phyloP scores from a whole-genome alignment of 2,113 vertebrate species.

The Varanus salvator region DNA sequence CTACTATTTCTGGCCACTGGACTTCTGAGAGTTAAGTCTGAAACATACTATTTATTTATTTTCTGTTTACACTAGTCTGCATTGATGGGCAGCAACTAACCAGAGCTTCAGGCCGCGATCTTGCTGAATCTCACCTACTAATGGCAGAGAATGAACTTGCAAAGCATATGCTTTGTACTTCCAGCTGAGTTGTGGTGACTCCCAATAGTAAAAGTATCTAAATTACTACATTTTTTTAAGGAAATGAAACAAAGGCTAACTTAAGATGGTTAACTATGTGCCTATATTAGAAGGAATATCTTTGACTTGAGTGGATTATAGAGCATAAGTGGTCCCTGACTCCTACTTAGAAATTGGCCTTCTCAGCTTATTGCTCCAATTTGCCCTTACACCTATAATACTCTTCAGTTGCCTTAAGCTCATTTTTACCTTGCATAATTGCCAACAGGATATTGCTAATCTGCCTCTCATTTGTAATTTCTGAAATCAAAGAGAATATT shows the following conservation, averaged over 20 bases:
- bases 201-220: background rate
- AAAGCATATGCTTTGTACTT: too few species aligned
- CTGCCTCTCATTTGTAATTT: background rate
- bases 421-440: background rate
- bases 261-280: background rate
- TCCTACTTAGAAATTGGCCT: background rate
- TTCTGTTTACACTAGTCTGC: too few species aligned
- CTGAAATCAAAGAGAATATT: slow-evolving; percentile 1
- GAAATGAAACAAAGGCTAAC: background rate
- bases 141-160: too few species aligned
- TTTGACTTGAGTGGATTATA: background rate
- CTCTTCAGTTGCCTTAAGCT: background rate
- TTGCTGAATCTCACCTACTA: too few species aligned
- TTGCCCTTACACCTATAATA: background rate
- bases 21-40: too few species aligned
- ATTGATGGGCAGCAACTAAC: too few species aligned
- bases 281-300: background rate
- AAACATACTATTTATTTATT: too few species aligned
- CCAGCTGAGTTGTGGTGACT: background rate
- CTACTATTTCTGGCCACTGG: too few species aligned
- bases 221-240: background rate
- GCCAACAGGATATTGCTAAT: slow-evolving; percentile 7
- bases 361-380: background rate
- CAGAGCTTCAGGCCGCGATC: too few species aligned
- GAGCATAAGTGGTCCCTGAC: background rate